These are phyloP conservation scores for Epinotia brunnichana DNA, from an alignment of 2,888 invertebrate genomes.

Conservation along the genomic window DNA sequence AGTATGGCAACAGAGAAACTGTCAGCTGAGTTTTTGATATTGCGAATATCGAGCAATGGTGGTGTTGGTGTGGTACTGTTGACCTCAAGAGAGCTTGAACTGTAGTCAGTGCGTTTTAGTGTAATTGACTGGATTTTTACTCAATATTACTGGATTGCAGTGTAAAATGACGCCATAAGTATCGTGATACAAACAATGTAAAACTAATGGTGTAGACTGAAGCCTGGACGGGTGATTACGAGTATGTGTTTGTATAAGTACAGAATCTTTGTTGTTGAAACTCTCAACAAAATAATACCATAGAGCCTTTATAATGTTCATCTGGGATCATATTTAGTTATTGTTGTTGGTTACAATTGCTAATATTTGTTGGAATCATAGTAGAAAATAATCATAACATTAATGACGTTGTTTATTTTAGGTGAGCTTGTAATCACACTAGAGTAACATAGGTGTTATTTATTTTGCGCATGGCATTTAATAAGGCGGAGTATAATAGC, in stretches of 20 bases:
- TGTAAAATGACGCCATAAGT: conserved; percentile 47
- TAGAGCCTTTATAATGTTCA: conserved; percentile 46
- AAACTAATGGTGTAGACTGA: conserved; percentile 50
- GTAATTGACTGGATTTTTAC: conserved; percentile 46
- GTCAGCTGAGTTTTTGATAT: conserved; percentile 47
- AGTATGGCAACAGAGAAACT: conserved; percentile 40
- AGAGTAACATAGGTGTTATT: conserved; percentile 42
- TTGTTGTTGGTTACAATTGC: conserved; percentile 31
- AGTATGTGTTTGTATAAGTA: conserved; percentile 70
- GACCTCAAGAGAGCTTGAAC: conserved; percentile 57
- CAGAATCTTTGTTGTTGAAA: conserved; percentile 77
- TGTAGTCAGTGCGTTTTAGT: conserved; percentile 52
- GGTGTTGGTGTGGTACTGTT: conserved; percentile 54
- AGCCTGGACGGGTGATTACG: conserved; percentile 57
- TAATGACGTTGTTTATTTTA: conserved; percentile 67
- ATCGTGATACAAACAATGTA: conserved; percentile 43
- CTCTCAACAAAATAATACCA: conserved; percentile 67
- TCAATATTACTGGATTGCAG: conserved; percentile 48
- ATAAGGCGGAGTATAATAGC: conserved; percentile 40
- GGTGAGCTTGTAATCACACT: no score
- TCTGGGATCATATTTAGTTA: conserved; percentile 27
- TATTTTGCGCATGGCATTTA: conserved; percentile 49
- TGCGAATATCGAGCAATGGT: conserved; percentile 68
- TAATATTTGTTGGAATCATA: conserved; percentile 38
- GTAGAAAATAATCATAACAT: conserved; percentile 45